Evolutionary conservation across 64 coral and sea anemone species (phyloP).

Genomic region (Montipora foliosa): DNA sequence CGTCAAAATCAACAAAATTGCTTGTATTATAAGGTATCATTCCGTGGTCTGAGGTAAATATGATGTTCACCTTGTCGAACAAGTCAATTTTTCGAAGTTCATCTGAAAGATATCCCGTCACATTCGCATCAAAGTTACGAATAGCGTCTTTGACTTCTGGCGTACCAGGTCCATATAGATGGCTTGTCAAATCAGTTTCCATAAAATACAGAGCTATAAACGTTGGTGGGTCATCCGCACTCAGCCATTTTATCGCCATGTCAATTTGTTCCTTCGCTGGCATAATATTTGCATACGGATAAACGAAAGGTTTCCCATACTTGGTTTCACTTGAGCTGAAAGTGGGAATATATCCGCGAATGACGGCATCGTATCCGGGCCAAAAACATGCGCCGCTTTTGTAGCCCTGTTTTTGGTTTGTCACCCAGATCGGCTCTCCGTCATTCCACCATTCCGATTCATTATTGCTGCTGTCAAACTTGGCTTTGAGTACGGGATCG

Average conservation of each 20-base stretch:
- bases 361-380: constrained; percentile 75
- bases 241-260: constrained; percentile 67
- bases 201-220: constrained; percentile 89
- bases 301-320: constrained; percentile 68
- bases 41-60: constrained; percentile 84
- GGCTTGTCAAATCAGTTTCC: constrained; percentile 57
- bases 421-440: constrained; percentile 87
- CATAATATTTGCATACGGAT: constrained; percentile 65
- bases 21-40: constrained; percentile 69
- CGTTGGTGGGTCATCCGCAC: constrained; percentile 33
- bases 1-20: constrained; percentile 71
- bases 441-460: constrained; percentile 77
- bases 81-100: constrained; percentile 53
- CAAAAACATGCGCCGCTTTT: constrained; percentile 84
- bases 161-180: constrained; percentile 68
- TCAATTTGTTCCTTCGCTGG: constrained; percentile 68
- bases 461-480: constrained; percentile 53
- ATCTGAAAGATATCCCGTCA: constrained; percentile 69
- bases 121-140: constrained; percentile 27
- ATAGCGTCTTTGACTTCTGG: constrained; percentile 53
- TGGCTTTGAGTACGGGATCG: constrained; percentile 62
- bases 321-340: constrained; percentile 33
- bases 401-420: constrained; percentile 85
- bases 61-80: constrained; percentile 63
- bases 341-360: constrained; percentile 59